phyloP scores from a whole-genome alignment of 2,797 vertebrate genomes.

The Thaleichthys pacificus region DNA sequence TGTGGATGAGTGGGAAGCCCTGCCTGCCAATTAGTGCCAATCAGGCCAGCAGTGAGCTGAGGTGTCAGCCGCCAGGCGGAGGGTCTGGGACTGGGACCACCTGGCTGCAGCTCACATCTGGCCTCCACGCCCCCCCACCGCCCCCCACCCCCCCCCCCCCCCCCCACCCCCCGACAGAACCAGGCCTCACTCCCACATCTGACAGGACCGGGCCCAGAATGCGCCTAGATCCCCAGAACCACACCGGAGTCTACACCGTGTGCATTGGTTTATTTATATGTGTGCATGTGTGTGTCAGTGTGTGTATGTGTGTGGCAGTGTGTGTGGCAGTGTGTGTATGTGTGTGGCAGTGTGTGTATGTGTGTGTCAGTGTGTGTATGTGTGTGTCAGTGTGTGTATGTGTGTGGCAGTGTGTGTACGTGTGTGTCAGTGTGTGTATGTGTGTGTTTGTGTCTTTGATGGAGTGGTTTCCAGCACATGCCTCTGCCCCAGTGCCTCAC shows the following conservation, averaged over 20 bases:
- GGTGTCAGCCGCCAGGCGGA: conserved; percentile 37
- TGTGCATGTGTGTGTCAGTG: background rate
- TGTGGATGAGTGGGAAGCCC: conserved; percentile 15
- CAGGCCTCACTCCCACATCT: conserved; percentile 20
- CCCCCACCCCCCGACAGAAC: conserved; percentile 47
- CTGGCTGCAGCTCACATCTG: conserved; percentile 62
- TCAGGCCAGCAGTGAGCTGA: conserved; percentile 59
- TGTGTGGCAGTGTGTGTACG: background rate
- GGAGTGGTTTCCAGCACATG: background rate
- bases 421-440: background rate
- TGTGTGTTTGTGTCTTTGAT: conserved; percentile 1
- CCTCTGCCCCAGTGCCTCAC: conserved; percentile 35
- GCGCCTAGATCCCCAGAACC: conserved; percentile 20
- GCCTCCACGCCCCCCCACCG: conserved; percentile 24
- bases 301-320: background rate
- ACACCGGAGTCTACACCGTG: conserved; percentile 15
- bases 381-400: too few species aligned
- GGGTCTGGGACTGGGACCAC: conserved; percentile 58
- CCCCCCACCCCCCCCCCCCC: conserved; percentile 31
- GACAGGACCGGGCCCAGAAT: conserved; percentile 29
- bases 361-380: background rate
- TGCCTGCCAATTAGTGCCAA: conserved; percentile 71
- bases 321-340: conserved; percentile 5
- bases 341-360: background rate
- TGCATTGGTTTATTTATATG: conserved; percentile 63